Base-by-base conservation (phyloP, 2,113 vertebrate genomes). In the Microcebus murinus region DNA sequence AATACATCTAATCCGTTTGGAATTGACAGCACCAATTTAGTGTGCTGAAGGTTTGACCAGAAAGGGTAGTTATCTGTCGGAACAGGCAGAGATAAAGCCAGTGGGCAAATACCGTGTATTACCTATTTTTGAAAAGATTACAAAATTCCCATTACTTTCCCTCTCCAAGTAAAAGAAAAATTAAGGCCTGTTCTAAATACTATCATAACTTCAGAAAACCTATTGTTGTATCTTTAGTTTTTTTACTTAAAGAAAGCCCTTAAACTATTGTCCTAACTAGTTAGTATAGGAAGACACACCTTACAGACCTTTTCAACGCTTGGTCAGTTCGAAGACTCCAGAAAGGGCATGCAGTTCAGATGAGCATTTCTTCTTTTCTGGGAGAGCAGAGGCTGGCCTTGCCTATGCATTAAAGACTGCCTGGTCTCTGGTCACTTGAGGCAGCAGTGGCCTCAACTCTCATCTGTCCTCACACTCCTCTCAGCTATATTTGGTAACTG, bases 401-500 rank as follows among this genome's bases (percentile, higher is more conserved):
- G 95, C 87, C 91, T 98, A 86, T 97, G 97, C 98, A 97, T 97
- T 95, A 94, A 98, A 96, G 96, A 91, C 96, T 95, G 93, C 98
- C 98, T 98, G 98, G 97, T 98, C 97, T 82, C 98, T 97, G 85
- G 98, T 92, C 97, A 98, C 98, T 98, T 17, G 97, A 99, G 98
- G 98, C 98, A 98, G 98, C 98, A 98, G 98, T 99, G 98, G 99
- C 98, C 99, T 99, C 97, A 96, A 97, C 94, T 98, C 98, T 98
- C 99, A 99, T 99, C 99, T 99, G 99, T 99, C 99, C 98, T 98
- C 98, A 98, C 98, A 97, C 98, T 98, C 98, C 96, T 98, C 99
- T 98, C 98, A 89, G 98, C 99, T 99, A 99, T 99, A 99, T 99
- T 99, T 99, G 99, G 99, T 97, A 98, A 98, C 98, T 98, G 98